These are phyloP conservation scores for Ganaspis sp. DNA, from an alignment of 1,140 invertebrate genomes.

Conservation along the genomic window DNA sequence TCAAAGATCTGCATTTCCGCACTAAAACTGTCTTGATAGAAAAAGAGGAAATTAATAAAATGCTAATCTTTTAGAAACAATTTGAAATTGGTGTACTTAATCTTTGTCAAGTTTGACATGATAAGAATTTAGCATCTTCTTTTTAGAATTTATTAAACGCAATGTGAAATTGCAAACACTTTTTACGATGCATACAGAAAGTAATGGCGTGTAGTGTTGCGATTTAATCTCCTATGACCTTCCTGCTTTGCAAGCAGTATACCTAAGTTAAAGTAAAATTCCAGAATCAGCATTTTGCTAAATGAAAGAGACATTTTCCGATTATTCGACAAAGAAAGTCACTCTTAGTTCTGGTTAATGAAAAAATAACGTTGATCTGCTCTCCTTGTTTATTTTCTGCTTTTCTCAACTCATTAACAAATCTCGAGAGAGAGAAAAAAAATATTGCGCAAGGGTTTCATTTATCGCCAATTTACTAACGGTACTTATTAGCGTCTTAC, in stretches of 20 bases:
- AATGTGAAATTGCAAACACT: neutral
- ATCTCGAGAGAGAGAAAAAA: neutral
- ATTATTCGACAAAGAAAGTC: neutral
- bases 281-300: neutral
- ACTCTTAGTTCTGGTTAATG: neutral
- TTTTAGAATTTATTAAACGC: constrained; percentile 19
- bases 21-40: no score
- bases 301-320: neutral
- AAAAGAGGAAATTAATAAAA: constrained; percentile 1
- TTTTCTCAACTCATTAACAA: neutral
- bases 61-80: constrained; percentile 1
- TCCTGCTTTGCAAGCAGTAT: neutral
- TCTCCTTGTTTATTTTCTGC: neutral
- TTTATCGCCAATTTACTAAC: constrained; percentile 17
- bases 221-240: neutral
- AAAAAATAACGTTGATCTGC: neutral
- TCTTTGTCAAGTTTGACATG: neutral
- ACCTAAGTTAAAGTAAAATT: constrained; percentile 6
- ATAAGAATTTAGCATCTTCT: neutral
- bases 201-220: neutral
- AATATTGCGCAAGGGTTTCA: neutral
- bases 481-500: constrained; percentile 23
- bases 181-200: constrained; percentile 23
- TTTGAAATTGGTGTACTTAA: neutral
- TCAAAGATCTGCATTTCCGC: no score